Conservation (phyloP, 2,888 invertebrate species). For the Deilephila porcellus region DNA sequence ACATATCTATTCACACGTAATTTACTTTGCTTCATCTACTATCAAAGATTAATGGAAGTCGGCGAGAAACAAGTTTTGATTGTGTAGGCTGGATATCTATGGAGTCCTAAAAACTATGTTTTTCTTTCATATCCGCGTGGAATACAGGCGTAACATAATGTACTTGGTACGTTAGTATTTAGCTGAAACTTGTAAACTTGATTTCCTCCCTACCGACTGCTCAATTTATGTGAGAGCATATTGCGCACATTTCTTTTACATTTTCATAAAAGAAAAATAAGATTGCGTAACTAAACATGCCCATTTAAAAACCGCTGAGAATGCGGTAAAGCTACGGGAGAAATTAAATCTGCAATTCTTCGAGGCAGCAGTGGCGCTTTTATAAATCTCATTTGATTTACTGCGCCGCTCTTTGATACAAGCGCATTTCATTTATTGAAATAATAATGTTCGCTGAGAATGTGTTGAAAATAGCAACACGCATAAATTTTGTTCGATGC, state of each 20-base stretch:
- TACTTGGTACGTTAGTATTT: too few relatives aligned
- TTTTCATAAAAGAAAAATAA: not conserved
- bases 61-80: too few relatives aligned
- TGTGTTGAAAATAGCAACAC: conserved; percentile 30
- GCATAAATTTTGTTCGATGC: conserved; percentile 20
- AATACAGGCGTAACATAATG: too few relatives aligned
- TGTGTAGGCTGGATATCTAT: too few relatives aligned
- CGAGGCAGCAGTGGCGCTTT: conserved; percentile 49
- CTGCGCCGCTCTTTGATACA: conserved; percentile 42
- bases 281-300: conserved; percentile 22
- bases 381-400: conserved; percentile 58
- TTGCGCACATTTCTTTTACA: conserved; percentile 4
- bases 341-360: conserved; percentile 59
- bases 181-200: too few relatives aligned
- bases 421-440: conserved; percentile 32
- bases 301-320: conserved; percentile 48
- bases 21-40: too few relatives aligned
- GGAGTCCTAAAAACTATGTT: too few relatives aligned
- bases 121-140: too few relatives aligned
- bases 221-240: not conserved
- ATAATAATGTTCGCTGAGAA: conserved; percentile 29
- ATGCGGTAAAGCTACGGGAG: conserved; percentile 48
- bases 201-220: not conserved
- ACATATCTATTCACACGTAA: too few relatives aligned
- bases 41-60: too few relatives aligned